Percentiles rank a stretch among this genome's conserved stretches.
These are phyloP conservation scores for Tyrophagus putrescentiae DNA, from an alignment of 1,140 invertebrate genomes.

Conservation along the genomic window DNA sequence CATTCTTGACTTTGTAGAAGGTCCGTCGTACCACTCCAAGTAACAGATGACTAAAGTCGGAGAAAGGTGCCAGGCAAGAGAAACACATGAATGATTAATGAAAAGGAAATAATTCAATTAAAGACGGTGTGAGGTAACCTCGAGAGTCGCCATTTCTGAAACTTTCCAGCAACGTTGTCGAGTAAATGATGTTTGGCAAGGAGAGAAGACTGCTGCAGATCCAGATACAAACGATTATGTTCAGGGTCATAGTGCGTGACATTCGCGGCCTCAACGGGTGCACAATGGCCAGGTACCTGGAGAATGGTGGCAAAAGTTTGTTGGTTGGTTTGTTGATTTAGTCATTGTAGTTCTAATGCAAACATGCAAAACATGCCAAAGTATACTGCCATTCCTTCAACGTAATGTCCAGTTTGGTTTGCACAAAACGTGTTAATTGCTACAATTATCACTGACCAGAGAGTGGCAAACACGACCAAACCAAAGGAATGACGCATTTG, in stretches of 20 bases:
- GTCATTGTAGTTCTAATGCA: no score
- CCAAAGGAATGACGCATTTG: no score
- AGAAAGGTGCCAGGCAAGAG: no score
- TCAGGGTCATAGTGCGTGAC: conserved; percentile 57
- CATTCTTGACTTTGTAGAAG: conserved; percentile 1
- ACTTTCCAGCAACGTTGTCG: conserved; percentile 47
- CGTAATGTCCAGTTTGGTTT: no score
- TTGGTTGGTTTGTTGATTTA: no score
- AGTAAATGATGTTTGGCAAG: conserved; percentile 66
- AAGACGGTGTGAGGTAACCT: conserved; percentile 2
- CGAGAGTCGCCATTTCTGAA: conserved; percentile 46
- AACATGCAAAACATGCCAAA: no score
- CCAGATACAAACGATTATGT: conserved; percentile 58
- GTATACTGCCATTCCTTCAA: no score
- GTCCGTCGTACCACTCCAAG: conserved; percentile 21
- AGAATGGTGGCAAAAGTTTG: no score
- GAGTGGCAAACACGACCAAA: no score
- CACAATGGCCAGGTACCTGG: conserved; percentile 66
- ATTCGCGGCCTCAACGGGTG: conserved; percentile 65
- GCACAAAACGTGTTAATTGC: no score
- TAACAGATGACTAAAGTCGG: conserved; percentile 14
- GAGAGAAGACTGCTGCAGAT: conserved; percentile 54
- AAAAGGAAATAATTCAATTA: not conserved
- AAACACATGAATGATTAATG: not conserved
- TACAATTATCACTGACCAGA: no score